Evolutionary conservation across 2,888 invertebrate species (phyloP).

Genomic region (Allacma fusca): DNA sequence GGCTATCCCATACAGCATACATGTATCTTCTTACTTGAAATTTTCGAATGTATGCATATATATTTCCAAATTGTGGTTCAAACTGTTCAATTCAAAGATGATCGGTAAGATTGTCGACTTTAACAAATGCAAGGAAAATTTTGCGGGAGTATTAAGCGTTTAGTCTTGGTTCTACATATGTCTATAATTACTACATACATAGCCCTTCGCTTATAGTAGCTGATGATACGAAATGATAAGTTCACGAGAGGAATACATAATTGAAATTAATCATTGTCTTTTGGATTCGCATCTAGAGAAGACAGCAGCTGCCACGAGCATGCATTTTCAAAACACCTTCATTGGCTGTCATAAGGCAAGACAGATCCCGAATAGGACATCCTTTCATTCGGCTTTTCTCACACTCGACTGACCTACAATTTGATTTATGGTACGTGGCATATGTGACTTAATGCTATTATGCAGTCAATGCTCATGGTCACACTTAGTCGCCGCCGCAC

Average conservation of each 20-base stretch:
- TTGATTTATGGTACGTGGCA: neutral
- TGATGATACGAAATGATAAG: neutral
- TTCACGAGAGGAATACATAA: neutral
- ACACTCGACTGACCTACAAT: neutral
- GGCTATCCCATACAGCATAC: too few relatives aligned
- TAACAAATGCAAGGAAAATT: too few relatives aligned
- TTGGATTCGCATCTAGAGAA: neutral
- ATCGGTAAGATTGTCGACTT: too few relatives aligned
- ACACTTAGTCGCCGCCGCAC: neutral
- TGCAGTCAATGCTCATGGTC: neutral
- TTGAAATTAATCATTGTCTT: constrained; percentile 1
- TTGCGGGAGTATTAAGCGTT: too few relatives aligned
- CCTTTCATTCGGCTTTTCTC: constrained; percentile 5
- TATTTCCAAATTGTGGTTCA: too few relatives aligned
- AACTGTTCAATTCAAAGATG: too few relatives aligned
- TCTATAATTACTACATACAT: too few relatives aligned
- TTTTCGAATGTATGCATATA: too few relatives aligned
- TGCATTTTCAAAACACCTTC: neutral
- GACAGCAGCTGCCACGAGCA: constrained; percentile 16
- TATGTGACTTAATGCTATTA: neutral
- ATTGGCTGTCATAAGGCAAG: neutral
- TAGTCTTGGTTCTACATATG: too few relatives aligned
- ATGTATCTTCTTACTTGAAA: too few relatives aligned
- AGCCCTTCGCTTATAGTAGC: too few relatives aligned
- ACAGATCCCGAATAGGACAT: constrained; percentile 6